phyloP scores from a whole-genome alignment of 2,797 vertebrate species.

The Crocodylus rhombifer region DNA sequence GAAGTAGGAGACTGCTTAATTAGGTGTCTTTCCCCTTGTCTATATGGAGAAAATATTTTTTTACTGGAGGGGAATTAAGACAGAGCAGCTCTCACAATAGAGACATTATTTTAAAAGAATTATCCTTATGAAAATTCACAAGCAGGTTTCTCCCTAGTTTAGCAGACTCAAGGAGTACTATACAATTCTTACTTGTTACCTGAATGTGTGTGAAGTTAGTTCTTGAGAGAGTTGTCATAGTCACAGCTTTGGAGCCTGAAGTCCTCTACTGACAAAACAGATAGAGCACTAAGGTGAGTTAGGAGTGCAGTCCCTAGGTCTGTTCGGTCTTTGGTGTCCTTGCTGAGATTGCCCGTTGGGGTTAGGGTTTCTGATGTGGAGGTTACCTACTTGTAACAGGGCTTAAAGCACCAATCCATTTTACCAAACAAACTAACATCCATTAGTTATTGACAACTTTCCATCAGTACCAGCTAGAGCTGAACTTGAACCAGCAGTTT shows the following conservation, averaged over 20 bases:
- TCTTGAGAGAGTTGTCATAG: not conserved
- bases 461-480: not conserved
- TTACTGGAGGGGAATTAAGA: not conserved
- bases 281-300: not conserved
- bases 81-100: fast-evolving
- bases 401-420: not conserved
- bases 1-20: not conserved
- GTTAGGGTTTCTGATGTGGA: not conserved
- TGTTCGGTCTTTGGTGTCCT: not conserved
- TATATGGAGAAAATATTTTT: not conserved
- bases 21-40: not conserved
- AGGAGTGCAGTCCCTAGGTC: not conserved
- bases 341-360: not conserved
- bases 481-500: not conserved
- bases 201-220: not conserved
- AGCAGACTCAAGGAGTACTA: not conserved
- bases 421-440: not conserved
- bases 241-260: too few relatives aligned
- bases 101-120: not conserved
- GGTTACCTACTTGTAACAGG: not conserved
- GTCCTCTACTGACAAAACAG: not conserved
- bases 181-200: not conserved
- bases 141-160: not conserved
- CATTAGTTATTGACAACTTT: not conserved
- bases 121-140: not conserved